Evolutionary conservation across 1,140 invertebrate genomes (phyloP), one percentile per base, ranked within the genome.

Genomic region (Apis dorsata): DNA sequence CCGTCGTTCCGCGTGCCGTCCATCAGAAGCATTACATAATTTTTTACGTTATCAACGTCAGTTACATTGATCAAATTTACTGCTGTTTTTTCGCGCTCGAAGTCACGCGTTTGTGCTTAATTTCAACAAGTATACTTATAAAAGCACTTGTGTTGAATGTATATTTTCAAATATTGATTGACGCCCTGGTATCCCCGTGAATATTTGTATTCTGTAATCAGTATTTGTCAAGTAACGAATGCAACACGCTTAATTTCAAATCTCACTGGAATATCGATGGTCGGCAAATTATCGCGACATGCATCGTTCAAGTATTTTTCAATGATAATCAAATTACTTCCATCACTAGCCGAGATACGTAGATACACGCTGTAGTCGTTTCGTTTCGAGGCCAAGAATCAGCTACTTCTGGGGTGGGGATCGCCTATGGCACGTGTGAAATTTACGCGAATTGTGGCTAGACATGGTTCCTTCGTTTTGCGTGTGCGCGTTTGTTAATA

Each of bases 361-460:
- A 49, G 72, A 62, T 68, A 55, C 72, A 75, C 62, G 34, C 79
- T 60, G 80, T 69, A 70, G 66, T 28, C 84, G 73, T 86, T 81
- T 62, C 59, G 65, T 88, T 89, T 86, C 74, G 81, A 87, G 84
- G 84, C 81, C 81, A 88, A 87, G 79, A 87, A 84, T 78, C 68
- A 71, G 74, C 55, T 34, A 28, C 63, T 65, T 60, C 59, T 55
- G 83, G 44, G 75, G 76, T 76, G 85, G 74, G 85, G 78, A 66
- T 79, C 63, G 81, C 69, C 68, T 76, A 77, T 70, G 85, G 85
- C 87, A 86, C 85, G 87, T 85, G 85, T 85, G 85, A 89, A 89
- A 85, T 89, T 87, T 88, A 87, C 74, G 75, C 74, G 76, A 74
- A 68, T 78, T 81, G 69, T 53, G 57, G 71, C 86, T 66, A 87